These are phyloP conservation scores for Leucopsar rothschildi DNA, from an alignment of 2,113 vertebrate species.

Conservation along the genomic window DNA sequence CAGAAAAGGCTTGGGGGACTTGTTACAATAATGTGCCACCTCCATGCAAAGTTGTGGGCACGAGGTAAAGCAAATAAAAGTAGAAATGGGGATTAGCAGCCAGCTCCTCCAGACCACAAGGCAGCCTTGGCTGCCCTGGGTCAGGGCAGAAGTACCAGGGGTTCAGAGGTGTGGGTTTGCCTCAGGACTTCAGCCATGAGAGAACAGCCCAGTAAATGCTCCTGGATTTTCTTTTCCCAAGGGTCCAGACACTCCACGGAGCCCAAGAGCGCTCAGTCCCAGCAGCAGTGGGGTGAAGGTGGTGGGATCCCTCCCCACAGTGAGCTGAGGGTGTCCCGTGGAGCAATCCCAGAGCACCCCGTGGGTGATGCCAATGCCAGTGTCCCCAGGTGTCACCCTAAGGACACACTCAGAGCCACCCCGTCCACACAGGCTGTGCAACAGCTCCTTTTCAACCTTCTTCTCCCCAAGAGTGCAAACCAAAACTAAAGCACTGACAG, in stretches of 20 bases:
- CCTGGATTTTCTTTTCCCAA: background rate
- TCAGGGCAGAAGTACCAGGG: background rate
- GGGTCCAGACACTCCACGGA: fast-evolving
- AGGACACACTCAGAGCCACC: fast-evolving
- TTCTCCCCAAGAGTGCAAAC: background rate
- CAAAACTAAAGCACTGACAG: background rate
- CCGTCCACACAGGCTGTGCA: background rate
- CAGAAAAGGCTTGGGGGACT: constrained; percentile 65
- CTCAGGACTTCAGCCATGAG: background rate
- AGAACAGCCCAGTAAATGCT: fast-evolving
- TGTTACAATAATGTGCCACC: constrained; percentile 58
- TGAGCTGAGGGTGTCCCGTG: fast-evolving
- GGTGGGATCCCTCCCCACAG: fast-evolving
- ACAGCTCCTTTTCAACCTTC: background rate
- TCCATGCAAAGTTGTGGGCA: constrained; percentile 59
- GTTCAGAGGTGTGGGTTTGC: background rate
- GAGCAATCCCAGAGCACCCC: background rate
- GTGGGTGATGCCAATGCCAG: fast-evolving
- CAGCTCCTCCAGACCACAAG: background rate
- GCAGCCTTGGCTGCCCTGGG: background rate
- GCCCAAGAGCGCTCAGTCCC: fast-evolving
- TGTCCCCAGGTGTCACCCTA: background rate
- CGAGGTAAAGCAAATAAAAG: background rate
- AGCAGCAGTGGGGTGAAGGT: fast-evolving
- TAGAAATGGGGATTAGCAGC: background rate